Conservation (phyloP, 2,888 invertebrate species). For the Sicus ferrugineus region DNA sequence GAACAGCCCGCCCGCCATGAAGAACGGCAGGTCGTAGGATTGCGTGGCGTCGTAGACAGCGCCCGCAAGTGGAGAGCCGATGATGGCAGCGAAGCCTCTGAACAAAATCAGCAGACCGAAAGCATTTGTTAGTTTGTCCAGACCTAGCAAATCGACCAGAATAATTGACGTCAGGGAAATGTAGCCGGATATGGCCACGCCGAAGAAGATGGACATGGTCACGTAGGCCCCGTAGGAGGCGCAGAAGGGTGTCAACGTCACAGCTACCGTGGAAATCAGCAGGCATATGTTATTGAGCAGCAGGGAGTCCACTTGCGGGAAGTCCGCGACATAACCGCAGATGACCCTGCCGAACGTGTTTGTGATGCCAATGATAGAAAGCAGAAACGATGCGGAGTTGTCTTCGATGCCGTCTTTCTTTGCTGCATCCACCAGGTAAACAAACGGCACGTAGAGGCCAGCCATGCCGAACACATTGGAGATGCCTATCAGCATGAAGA, state of each 20-base stretch:
- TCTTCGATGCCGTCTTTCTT: slow-evolving; percentile 74
- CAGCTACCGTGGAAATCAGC: slow-evolving; percentile 85
- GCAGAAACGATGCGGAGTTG: slow-evolving; percentile 68
- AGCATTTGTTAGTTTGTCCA: slow-evolving; percentile 95
- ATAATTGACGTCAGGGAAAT: slow-evolving; percentile 98
- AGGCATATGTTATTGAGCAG: slow-evolving; percentile 93
- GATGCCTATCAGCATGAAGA: slow-evolving; percentile 89
- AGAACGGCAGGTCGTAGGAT: slow-evolving; percentile 89
- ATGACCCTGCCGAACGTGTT: slow-evolving; percentile 92
- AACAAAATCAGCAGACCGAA: slow-evolving; percentile 95
- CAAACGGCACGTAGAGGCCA: slow-evolving; percentile 95
- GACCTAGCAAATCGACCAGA: slow-evolving; percentile 92
- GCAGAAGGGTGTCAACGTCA: slow-evolving; percentile 86
- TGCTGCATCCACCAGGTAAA: slow-evolving; percentile 89
- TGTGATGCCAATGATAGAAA: slow-evolving; percentile 80
- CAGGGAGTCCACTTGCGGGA: slow-evolving; percentile 89
- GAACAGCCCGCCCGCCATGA: slow-evolving; percentile 90
- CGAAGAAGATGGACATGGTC: slow-evolving; percentile 85
- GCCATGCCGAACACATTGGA: slow-evolving; percentile 98
- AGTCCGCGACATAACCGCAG: slow-evolving; percentile 90
- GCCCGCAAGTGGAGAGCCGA: slow-evolving; percentile 86
- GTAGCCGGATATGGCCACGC: slow-evolving; percentile 93
- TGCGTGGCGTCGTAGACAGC: slow-evolving; percentile 88
- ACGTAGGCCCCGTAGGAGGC: slow-evolving; percentile 78
- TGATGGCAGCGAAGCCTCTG: slow-evolving; percentile 91